These are phyloP conservation scores for Aphelocoma californica DNA, from an alignment of 2,797 vertebrate species.

Conservation along the genomic window DNA sequence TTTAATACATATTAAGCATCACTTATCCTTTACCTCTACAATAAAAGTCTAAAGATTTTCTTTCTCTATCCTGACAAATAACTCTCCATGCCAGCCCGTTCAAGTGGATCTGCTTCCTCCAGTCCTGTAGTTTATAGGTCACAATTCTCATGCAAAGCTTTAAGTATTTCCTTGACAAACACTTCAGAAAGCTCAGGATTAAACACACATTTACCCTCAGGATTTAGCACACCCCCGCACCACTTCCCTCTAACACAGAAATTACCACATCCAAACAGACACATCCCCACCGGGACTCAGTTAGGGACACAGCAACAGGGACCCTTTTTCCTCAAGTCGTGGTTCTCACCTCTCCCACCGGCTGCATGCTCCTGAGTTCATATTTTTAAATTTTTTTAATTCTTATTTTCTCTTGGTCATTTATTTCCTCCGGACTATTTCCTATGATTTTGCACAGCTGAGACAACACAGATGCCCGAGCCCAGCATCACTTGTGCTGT, in stretches of 20 bases:
- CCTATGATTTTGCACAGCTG: neutral
- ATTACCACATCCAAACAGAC: fast-evolving
- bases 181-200: neutral
- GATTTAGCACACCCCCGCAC: neutral
- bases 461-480: neutral
- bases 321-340: neutral
- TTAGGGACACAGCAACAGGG: neutral
- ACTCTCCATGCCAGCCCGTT: neutral
- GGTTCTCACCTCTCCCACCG: neutral
- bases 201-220: neutral
- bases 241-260: neutral
- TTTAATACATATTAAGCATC: neutral
- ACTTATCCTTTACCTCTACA: neutral
- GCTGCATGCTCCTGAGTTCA: too few relatives aligned
- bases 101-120: neutral
- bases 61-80: neutral
- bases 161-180: neutral
- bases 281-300: neutral
- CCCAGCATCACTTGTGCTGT: neutral
- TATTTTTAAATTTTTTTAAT: neutral
- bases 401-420: neutral
- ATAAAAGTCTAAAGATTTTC: neutral
- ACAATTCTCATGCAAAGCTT: neutral
- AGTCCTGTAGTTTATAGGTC: neutral
- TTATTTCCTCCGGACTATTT: neutral